These are phyloP conservation scores for Brachyhypopomus gauderio DNA, from an alignment of 2,113 vertebrate genomes.

Conservation along the genomic window DNA sequence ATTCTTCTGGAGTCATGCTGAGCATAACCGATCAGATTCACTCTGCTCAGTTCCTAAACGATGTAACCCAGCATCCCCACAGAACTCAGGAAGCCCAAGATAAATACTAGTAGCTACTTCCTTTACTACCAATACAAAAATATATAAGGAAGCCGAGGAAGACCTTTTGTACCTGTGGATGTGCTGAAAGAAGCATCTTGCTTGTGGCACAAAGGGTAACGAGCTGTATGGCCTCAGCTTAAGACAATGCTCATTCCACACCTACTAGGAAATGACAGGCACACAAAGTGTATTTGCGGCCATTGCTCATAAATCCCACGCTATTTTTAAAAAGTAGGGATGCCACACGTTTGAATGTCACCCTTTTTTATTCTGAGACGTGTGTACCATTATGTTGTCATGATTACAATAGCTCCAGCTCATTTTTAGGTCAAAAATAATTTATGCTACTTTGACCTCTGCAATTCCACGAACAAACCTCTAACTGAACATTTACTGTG, in stretches of 20 bases:
- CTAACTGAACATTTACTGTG: not conserved
- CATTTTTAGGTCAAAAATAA: not conserved
- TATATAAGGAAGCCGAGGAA: not conserved
- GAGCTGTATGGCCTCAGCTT: too few species aligned
- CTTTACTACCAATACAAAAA: not conserved
- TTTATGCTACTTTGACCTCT: not conserved
- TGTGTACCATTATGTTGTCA: not conserved
- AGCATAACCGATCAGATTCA: not conserved
- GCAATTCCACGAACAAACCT: slow-evolving; percentile 7
- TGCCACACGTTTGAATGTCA: too few species aligned
- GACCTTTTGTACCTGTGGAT: not conserved
- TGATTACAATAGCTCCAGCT: not conserved
- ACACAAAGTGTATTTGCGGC: too few species aligned
- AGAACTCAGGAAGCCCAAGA: not conserved
- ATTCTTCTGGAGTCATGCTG: not conserved
- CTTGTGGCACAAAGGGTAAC: too few species aligned
- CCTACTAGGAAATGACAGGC: too few species aligned
- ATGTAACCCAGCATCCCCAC: not conserved
- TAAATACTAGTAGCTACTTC: not conserved
- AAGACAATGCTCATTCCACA: too few species aligned
- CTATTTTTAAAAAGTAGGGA: too few species aligned
- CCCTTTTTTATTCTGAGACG: not conserved
- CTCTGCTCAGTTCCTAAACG: not conserved
- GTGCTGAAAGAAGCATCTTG: too few species aligned
- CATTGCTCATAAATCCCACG: too few species aligned